Conservation (phyloP, 1,140 invertebrate species). For the Gyrodactylus salaris region DNA sequence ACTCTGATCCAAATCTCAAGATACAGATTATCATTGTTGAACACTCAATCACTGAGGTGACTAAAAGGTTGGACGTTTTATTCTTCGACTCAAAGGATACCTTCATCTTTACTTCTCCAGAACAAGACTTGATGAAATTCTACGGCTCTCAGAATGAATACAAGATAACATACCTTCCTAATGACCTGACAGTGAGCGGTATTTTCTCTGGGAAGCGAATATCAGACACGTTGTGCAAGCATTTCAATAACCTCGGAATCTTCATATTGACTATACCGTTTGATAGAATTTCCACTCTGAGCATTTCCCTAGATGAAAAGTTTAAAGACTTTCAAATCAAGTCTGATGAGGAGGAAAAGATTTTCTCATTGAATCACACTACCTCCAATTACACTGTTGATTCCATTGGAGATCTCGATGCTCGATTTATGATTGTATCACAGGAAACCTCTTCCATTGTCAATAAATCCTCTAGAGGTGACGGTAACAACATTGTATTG, state of each 20-base stretch:
- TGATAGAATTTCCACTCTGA: neutral
- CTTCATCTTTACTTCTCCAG: neutral
- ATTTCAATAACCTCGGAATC: neutral
- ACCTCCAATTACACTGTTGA: neutral
- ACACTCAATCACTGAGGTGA: too few relatives aligned
- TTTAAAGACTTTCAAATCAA: neutral
- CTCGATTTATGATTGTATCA: neutral
- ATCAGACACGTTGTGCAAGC: neutral
- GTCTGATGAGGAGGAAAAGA: neutral
- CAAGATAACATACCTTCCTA: neutral
- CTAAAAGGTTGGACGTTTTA: too few relatives aligned
- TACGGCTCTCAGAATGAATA: neutral
- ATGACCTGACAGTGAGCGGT: neutral
- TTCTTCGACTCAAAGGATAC: neutral
- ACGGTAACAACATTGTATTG: too few relatives aligned
- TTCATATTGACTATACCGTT: neutral
- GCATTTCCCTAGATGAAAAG: neutral
- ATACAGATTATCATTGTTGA: too few relatives aligned
- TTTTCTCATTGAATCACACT: neutral
- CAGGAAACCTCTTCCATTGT: neutral
- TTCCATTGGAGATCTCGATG: too few relatives aligned
- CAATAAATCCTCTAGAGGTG: too few relatives aligned
- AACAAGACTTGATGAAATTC: neutral
- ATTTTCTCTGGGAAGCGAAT: neutral
- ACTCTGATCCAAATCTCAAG: too few relatives aligned